Base-by-base conservation (phyloP, 2,113 vertebrate species). In the Caranx ignobilis region DNA sequence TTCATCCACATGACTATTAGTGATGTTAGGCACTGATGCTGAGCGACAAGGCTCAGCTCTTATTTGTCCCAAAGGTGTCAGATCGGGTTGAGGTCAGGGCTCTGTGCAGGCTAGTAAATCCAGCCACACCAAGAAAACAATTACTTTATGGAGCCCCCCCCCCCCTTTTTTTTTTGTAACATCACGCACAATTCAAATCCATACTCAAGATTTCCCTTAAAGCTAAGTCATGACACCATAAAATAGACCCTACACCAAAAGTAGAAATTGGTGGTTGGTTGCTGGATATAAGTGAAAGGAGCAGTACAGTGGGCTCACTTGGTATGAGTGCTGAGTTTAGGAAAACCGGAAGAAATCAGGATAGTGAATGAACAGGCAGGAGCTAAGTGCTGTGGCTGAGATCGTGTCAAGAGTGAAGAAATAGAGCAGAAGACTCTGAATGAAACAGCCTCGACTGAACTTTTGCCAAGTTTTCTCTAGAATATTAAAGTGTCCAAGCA, bases 311-410 rank as follows among this genome's bases (percentile, higher is more conserved):
- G 21, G 10, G 63, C 31, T 48, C 11, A 66, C 31, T 34, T 48
- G 41, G 32, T 10, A 67, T 9, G 48, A 68, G 4, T 13, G 32
- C 32, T 12, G 47, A 54, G 12, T 50, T 21, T n/a, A 19, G 45
- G 47, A 35, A 16, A 45, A 64, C 16, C 16, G 10, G 65, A 68
- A 15, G n/a, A 15, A 41, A 18, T 41, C 35, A 16, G 35, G 50
- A 70, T 56, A 41, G n/a, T 41, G 12, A 41, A 1, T 70, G 37
- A 39, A n/a, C 0, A 16, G 19, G 55, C 50, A 18, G 18, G 35
- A 69, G 66, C 66, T n/a, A 39, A 70, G 48, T 21, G 26, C 43
- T 41, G 75, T 34, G 18, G 34, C 73, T n/a, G 13, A 48, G 21
- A 59, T 10, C 1, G 3, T 7, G 4, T 59, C 15, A 15, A 11